phyloP scores from a whole-genome alignment of 2,113 vertebrate genomes.

The Pedionomus torquatus region DNA sequence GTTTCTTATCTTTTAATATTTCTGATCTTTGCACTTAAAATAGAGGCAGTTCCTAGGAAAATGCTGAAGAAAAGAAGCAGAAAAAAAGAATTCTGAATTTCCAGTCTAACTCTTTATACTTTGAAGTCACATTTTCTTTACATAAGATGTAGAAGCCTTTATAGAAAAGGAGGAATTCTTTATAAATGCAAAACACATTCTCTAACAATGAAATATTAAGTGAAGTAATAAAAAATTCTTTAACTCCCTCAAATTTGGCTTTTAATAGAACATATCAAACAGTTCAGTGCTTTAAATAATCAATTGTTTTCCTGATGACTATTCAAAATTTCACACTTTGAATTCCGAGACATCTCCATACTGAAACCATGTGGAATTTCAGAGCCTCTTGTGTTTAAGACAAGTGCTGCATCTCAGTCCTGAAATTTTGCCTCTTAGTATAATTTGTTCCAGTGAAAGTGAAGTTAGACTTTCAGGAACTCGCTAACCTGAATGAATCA shows the following conservation, averaged over 20 bases:
- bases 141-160: background rate
- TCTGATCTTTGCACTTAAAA: background rate
- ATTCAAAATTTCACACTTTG: background rate
- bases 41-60: background rate
- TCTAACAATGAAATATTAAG: background rate
- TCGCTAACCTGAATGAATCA: slow-evolving; percentile 42
- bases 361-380: background rate
- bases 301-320: background rate
- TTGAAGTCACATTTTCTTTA: background rate
- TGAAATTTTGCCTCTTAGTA: slow-evolving; percentile 28
- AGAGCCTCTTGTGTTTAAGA: background rate
- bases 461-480: slow-evolving; percentile 48
- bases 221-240: background rate
- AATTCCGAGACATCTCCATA: background rate
- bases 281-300: background rate
- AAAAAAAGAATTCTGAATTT: background rate
- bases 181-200: background rate
- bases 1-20: background rate
- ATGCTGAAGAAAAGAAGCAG: background rate
- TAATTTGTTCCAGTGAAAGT: background rate
- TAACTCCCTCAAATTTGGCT: background rate
- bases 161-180: background rate
- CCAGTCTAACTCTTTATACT: background rate
- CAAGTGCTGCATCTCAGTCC: background rate
- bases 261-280: background rate